These are phyloP conservation scores for Hemibagrus wyckioides DNA, from an alignment of 2,113 vertebrate species.

Conservation along the genomic window DNA sequence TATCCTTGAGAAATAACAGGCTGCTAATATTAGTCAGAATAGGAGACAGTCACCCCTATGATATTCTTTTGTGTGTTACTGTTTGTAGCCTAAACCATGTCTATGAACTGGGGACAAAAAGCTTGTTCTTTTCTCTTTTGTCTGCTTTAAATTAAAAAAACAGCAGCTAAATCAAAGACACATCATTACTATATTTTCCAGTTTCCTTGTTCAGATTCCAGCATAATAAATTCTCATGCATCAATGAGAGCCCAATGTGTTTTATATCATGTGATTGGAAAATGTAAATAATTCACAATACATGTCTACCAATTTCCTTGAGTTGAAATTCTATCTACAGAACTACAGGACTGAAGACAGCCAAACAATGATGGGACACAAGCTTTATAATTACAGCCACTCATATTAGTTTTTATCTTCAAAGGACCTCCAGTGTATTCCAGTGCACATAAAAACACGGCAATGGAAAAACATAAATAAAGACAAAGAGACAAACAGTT, in stretches of 20 bases:
- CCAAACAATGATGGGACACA: constrained; percentile 1
- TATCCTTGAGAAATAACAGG: constrained; percentile 28
- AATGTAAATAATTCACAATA: constrained; percentile 15
- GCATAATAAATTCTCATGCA: background rate
- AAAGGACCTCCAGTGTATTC: constrained; percentile 6
- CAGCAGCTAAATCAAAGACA: constrained; percentile 1
- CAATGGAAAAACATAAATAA: constrained; percentile 19
- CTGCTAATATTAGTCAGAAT: constrained; percentile 36
- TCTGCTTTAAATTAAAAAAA: constrained; percentile 8
- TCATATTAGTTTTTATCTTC: constrained; percentile 3
- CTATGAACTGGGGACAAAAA: constrained; percentile 16
- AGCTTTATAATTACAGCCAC: constrained; percentile 15
- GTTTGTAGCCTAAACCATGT: constrained; percentile 29
- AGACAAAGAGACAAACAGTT: background rate
- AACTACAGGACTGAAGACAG: background rate
- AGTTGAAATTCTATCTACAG: background rate
- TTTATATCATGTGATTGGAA: constrained; percentile 33
- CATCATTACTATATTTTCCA: background rate
- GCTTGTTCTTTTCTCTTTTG: constrained; percentile 17
- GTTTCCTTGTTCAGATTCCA: constrained; percentile 31
- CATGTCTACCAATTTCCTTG: background rate
- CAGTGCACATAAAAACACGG: background rate
- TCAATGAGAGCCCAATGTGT: background rate
- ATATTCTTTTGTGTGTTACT: constrained; percentile 30
- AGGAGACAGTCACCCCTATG: constrained; percentile 27